These are phyloP conservation scores for Pyxicephalus adspersus DNA, from an alignment of 2,113 vertebrate species.

Conservation along the genomic window DNA sequence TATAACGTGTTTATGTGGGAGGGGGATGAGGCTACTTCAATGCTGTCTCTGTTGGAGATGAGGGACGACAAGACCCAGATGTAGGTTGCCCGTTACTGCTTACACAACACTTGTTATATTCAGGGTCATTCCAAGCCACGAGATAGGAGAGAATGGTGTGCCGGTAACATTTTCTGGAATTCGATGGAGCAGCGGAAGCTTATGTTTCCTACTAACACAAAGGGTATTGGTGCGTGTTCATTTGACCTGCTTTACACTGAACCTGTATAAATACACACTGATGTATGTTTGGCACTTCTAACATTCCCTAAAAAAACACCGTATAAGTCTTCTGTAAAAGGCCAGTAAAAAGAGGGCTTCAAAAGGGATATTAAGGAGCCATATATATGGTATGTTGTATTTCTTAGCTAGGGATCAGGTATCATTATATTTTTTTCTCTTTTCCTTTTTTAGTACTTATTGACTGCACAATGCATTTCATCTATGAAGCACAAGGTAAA, in stretches of 20 bases:
- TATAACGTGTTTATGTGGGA: conserved; percentile 51
- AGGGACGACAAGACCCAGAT: conserved; percentile 31
- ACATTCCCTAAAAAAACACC: too few relatives aligned
- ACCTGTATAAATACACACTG: neutral
- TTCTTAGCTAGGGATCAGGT: too few relatives aligned
- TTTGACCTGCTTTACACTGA: neutral
- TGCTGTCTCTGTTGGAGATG: conserved; percentile 8
- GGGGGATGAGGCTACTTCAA: conserved; percentile 8
- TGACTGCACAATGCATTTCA: too few relatives aligned
- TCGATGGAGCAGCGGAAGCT: neutral
- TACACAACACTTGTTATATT: conserved; percentile 46
- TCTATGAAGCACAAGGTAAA: too few relatives aligned
- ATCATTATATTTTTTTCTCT: too few relatives aligned
- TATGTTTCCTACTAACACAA: neutral
- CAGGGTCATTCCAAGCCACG: conserved; percentile 31
- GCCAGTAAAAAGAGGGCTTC: too few relatives aligned
- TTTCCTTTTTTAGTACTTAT: too few relatives aligned
- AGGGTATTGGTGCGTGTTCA: neutral
- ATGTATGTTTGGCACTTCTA: neutral
- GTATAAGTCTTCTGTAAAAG: too few relatives aligned
- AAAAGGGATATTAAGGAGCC: too few relatives aligned
- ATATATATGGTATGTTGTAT: too few relatives aligned
- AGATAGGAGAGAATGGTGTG: conserved; percentile 17
- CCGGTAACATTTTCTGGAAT: conserved; percentile 33
- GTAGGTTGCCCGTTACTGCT: conserved; percentile 46